phyloP scores from a whole-genome alignment of 2,113 vertebrate genomes.

The Orcinus orca region DNA sequence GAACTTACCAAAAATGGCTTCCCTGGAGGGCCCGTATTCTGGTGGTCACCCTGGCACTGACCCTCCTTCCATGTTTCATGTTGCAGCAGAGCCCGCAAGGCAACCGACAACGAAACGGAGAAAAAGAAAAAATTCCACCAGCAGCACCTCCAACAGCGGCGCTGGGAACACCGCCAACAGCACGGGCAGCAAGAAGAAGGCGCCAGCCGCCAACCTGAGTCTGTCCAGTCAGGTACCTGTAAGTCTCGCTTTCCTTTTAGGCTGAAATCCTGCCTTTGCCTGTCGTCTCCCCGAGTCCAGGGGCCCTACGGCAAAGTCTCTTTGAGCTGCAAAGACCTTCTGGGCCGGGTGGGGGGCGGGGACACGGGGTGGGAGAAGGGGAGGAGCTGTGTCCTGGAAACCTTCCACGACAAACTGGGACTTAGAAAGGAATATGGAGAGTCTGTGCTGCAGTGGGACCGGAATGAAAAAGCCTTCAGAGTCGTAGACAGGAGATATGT shows the following conservation, averaged over 20 bases:
- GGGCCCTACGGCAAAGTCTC: background rate
- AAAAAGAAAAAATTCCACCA: constrained; percentile 99
- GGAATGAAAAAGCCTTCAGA: constrained; percentile 51
- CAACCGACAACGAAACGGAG: constrained; percentile 97
- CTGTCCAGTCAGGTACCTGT: constrained; percentile 99
- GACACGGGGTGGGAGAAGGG: background rate
- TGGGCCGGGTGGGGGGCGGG: background rate
- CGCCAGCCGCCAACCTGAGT: constrained; percentile 94
- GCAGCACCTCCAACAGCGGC: constrained; percentile 96
- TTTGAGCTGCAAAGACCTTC: background rate
- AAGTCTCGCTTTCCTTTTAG: constrained; percentile 93
- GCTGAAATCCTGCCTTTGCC: constrained; percentile 56
- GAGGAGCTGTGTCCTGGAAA: background rate
- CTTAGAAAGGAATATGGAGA: background rate
- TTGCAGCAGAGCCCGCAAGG: constrained; percentile 95
- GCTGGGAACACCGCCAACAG: constrained; percentile 89
- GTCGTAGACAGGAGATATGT: constrained; percentile 58
- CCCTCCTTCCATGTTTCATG: constrained; percentile 77
- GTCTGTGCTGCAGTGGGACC: constrained; percentile 30
- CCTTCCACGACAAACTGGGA: background rate
- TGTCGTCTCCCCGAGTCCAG: background rate
- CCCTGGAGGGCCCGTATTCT: rapidly evolving
- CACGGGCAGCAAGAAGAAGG: constrained; percentile 93
- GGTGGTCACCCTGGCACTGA: background rate
- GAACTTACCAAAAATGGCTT: rapidly evolving